Evolutionary conservation across 1,140 invertebrate genomes (phyloP).

Genomic region (Meloidogyne floridensis): DNA sequence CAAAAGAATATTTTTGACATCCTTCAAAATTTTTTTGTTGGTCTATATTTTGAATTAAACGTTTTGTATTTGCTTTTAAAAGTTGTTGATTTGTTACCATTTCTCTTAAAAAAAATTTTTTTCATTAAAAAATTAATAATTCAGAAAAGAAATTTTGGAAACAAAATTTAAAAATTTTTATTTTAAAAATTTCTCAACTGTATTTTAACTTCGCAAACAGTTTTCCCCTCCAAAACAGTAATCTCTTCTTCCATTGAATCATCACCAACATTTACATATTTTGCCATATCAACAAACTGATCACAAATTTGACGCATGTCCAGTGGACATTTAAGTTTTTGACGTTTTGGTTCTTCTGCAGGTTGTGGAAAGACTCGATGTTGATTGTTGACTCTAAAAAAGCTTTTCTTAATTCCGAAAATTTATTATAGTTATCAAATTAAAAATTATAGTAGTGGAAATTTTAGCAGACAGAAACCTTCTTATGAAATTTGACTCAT

Average conservation of each 20-base stretch:
- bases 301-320: slow-evolving; percentile 38
- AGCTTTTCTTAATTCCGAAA: no score
- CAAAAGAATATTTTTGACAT: background rate
- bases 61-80: background rate
- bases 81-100: slow-evolving; percentile 3
- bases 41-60: background rate
- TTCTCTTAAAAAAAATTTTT: background rate
- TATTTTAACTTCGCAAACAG: slow-evolving; percentile 24
- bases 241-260: background rate
- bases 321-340: slow-evolving; percentile 33
- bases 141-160: background rate
- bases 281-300: slow-evolving; percentile 34
- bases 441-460: no score
- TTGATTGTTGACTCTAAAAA: slow-evolving; percentile 37
- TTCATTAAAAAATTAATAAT: no score
- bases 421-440: no score
- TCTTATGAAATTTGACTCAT: no score
- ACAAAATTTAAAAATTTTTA: background rate
- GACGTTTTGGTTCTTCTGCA: background rate
- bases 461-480: no score
- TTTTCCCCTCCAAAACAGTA: slow-evolving; percentile 23
- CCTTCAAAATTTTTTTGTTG: background rate
- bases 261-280: slow-evolving; percentile 4
- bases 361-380: slow-evolving; percentile 33
- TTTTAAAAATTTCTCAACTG: background rate